Percentiles rank a stretch among this genome's conserved stretches.
These are phyloP conservation scores for Gouania willdenowi DNA, from an alignment of 2,797 vertebrate species.

Conservation along the genomic window DNA sequence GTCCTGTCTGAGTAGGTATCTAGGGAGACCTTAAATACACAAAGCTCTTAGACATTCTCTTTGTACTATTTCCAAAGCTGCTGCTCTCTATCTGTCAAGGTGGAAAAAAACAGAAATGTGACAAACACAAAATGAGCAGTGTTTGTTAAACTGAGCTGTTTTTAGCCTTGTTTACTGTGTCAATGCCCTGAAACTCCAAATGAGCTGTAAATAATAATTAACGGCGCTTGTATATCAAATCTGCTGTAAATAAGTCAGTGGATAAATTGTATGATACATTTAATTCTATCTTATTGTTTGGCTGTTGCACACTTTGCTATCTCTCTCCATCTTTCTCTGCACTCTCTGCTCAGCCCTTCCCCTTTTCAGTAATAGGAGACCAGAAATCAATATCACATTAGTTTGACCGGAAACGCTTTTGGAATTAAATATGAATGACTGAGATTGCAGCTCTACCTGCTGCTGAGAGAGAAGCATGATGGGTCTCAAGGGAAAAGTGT, in stretches of 20 bases:
- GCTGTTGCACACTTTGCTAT: conserved; percentile 25
- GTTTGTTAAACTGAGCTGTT: conserved; percentile 16
- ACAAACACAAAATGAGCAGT: conserved; percentile 28
- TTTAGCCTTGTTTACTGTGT: conserved; percentile 21
- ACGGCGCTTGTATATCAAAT: conserved; percentile 9
- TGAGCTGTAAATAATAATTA: conserved; percentile 38
- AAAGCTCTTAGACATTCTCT: conserved; percentile 64
- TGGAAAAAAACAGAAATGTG: conserved; percentile 23
- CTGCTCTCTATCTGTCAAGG: conserved; percentile 23
- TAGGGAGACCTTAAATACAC: conserved; percentile 69
- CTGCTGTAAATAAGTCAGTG: conserved; percentile 6
- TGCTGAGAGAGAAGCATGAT: conserved; percentile 65
- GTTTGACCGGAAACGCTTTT: conserved; percentile 78
- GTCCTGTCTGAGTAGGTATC: conserved; percentile 67
- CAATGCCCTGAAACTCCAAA: conserved; percentile 20
- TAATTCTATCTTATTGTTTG: conserved; percentile 16
- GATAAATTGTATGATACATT: conserved; percentile 12
- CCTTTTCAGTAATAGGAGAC: conserved; percentile 74
- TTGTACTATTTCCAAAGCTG: conserved; percentile 37
- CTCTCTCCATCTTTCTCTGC: conserved; percentile 18
- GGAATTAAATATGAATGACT: conserved; percentile 85
- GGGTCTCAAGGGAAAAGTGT: conserved; percentile 52
- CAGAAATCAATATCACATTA: conserved; percentile 83
- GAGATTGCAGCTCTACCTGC: conserved; percentile 80
- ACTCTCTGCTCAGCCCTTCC: conserved; percentile 48